Conservation (phyloP, 2,888 invertebrate genomes). For the Anarsia innoxiella region DNA sequence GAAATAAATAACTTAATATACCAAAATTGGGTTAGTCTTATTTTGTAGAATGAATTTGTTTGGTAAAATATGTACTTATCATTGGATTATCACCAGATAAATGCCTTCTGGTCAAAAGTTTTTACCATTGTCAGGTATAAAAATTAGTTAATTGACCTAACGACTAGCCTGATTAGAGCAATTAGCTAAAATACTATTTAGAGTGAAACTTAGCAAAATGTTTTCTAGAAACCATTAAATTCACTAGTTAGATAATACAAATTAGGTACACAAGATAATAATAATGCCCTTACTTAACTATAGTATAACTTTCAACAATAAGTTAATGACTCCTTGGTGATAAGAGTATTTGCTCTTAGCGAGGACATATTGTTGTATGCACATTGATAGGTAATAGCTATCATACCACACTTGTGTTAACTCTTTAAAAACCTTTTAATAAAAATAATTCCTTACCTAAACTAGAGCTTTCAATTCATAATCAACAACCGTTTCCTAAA, state of each 20-base stretch:
- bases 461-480: background rate
- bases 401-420: background rate
- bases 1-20: background rate
- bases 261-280: background rate
- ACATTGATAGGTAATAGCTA: conserved; percentile 25
- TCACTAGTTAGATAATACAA: background rate
- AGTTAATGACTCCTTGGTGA: conserved; percentile 53
- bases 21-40: background rate
- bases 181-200: conserved; percentile 10
- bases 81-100: no score
- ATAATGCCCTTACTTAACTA: conserved; percentile 24
- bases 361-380: conserved; percentile 25
- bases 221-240: no score
- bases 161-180: no score
- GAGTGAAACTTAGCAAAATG: no score
- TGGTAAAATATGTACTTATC: background rate
- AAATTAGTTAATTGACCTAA: no score
- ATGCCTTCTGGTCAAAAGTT: no score
- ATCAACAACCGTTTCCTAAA: no score
- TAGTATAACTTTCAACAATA: conserved; percentile 30
- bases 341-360: conserved; percentile 48
- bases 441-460: background rate
- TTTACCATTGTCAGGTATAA: no score
- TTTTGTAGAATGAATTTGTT: background rate
- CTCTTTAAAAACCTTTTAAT: background rate